Evolutionary conservation across 2,888 invertebrate species (phyloP), one percentile per base, ranked within the genome.

Genomic region (Trichacis sp.): DNA sequence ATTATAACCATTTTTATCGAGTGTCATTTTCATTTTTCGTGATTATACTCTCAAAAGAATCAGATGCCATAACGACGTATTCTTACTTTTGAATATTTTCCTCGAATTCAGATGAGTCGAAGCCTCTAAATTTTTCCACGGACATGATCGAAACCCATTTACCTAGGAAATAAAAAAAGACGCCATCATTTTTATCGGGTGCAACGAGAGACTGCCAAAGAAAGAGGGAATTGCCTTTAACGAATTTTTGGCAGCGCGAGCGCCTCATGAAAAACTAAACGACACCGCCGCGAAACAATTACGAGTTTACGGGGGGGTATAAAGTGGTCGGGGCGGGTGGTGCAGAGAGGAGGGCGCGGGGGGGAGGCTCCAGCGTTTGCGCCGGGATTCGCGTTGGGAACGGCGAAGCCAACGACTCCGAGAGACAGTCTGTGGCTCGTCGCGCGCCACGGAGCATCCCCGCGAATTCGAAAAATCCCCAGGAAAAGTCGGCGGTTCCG

Each of bases 361-460:
- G 71, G 68, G 69, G 77, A 70, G 75, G 80, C 69, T 66, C 54
- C 58, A 56, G 69, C 77, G 81, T 82, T 81, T 81, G 82, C 82
- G 81, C 81, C 75, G 33, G 33, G 24, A 24, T 72, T 76, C 71
- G 77, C 73, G 73, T 73, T 62, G 76, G 73, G 76, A 73, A 74
- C 71, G 75, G 76, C n/a, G n/a, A n/a, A n/a, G n/a, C n/a, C n/a
- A n/a, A n/a, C n/a, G n/a, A n/a, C n/a, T n/a, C n/a, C n/a, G n/a
- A n/a, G n/a, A n/a, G n/a, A n/a, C n/a, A 82, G 82, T 81, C 82
- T 81, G 79, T 80, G 80, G 80, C 78, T 79, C 78, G 81, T 75
- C 79, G 80, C 78, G 82, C 82, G 82, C 78, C 81, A 80, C 80
- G 78, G 77, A 76, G 80, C 78, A 67, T 42, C 33, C 43, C 11